Percentiles rank a stretch among this genome's conserved stretches.
phyloP scores from a whole-genome alignment of 2,797 vertebrate genomes.

The Erpetoichthys calabaricus region DNA sequence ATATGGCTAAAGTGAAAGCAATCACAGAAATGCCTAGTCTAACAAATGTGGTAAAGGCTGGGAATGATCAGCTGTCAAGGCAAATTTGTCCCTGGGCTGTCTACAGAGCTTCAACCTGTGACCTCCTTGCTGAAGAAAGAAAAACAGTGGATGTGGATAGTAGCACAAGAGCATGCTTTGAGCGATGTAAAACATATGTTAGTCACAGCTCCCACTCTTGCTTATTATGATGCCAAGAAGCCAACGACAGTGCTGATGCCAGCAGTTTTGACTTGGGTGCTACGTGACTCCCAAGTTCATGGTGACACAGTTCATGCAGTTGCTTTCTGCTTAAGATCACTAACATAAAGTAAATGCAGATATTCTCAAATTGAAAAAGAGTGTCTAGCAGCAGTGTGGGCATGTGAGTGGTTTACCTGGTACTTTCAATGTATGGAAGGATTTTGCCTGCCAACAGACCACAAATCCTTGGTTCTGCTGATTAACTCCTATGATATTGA shows the following conservation, averaged over 20 bases:
- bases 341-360: not conserved
- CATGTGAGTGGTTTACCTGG: not conserved
- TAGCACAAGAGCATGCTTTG: not conserved
- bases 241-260: not conserved
- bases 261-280: slow-evolving; percentile 1
- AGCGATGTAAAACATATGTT: not conserved
- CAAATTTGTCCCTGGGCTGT: not conserved
- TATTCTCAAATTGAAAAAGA: not conserved
- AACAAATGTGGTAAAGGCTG: not conserved
- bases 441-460: not conserved
- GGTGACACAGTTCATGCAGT: not conserved
- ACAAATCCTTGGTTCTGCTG: not conserved
- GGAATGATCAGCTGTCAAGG: not conserved
- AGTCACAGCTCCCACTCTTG: not conserved
- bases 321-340: not conserved
- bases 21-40: not conserved
- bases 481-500: not conserved
- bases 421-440: not conserved
- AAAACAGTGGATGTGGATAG: not conserved
- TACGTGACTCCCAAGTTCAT: not conserved
- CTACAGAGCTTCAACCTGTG: not conserved
- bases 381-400: not conserved
- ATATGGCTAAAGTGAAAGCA: not conserved
- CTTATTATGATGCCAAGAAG: not conserved
- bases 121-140: not conserved